Conservation (phyloP, 1,140 invertebrate species). For the Bombus breviceps region DNA sequence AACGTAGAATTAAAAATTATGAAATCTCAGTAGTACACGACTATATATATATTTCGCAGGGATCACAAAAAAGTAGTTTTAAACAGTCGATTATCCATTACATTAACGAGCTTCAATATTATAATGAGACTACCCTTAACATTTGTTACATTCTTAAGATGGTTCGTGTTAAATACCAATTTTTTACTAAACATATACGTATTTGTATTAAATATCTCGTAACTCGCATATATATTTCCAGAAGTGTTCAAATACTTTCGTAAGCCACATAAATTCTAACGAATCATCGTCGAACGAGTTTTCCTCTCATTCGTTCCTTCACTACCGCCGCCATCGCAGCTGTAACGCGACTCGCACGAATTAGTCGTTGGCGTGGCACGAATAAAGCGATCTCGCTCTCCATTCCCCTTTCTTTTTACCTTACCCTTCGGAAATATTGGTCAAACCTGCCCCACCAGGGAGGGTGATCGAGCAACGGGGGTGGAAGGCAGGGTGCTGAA, state of each 20-base stretch:
- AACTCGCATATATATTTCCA: too few relatives aligned
- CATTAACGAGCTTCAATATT: too few relatives aligned
- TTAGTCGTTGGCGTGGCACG: conserved; percentile 50
- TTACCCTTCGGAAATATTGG: conserved; percentile 64
- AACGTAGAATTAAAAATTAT: too few relatives aligned
- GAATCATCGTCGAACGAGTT: not conserved
- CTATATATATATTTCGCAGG: too few relatives aligned
- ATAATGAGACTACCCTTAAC: too few relatives aligned
- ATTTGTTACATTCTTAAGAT: too few relatives aligned
- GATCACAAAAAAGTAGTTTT: too few relatives aligned
- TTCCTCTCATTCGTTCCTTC: not conserved
- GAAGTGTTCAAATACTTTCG: not conserved
- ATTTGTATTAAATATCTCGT: too few relatives aligned
- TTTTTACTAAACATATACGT: too few relatives aligned
- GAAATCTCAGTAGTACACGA: too few relatives aligned
- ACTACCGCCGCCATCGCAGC: conserved; percentile 54
- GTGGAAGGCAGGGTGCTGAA: conserved; percentile 42
- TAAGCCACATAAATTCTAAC: not conserved
- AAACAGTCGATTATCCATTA: too few relatives aligned
- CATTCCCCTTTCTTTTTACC: conserved; percentile 25
- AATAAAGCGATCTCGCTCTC: conserved; percentile 42
- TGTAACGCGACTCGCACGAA: conserved; percentile 41
- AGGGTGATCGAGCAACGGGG: conserved; percentile 56
- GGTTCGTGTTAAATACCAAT: too few relatives aligned
- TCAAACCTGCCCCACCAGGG: conserved; percentile 58